Conservation (phyloP, 2,797 vertebrate species). For the Ciconia nigra region DNA sequence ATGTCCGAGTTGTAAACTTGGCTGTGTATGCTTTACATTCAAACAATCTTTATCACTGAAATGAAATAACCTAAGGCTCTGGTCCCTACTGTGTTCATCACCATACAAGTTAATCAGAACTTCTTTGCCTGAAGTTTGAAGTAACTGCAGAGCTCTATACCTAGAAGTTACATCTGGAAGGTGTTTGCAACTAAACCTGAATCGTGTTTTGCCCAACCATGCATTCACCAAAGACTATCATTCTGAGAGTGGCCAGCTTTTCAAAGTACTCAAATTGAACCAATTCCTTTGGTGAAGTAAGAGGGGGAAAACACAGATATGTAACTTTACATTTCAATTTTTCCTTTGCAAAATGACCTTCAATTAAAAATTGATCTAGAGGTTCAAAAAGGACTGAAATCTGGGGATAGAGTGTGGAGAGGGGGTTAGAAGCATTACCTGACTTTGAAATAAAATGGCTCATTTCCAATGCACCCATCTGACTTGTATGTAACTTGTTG, state of each 20-base stretch:
- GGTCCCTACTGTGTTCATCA: background rate
- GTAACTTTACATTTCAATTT: background rate
- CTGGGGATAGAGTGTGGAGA: background rate
- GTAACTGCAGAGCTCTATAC: background rate
- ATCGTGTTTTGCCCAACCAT: background rate
- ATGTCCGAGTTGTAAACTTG: background rate
- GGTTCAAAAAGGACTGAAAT: background rate
- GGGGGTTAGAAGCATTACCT: background rate
- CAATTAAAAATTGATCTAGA: background rate
- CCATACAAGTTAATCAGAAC: background rate
- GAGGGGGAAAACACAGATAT: background rate
- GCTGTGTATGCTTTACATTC: background rate
- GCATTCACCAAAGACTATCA: background rate
- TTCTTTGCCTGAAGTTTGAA: background rate
- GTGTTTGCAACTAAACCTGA: background rate
- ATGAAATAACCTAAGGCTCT: background rate
- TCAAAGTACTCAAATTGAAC: background rate
- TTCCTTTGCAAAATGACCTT: background rate
- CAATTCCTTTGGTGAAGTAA: background rate
- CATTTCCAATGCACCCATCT: background rate
- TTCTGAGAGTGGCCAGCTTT: background rate
- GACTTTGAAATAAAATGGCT: background rate
- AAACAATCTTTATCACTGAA: background rate
- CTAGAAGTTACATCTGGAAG: background rate
- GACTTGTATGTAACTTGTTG: background rate